Evolutionary conservation across 2,888 invertebrate species (phyloP).

Genomic region (Rhamphomyia laevipes): DNA sequence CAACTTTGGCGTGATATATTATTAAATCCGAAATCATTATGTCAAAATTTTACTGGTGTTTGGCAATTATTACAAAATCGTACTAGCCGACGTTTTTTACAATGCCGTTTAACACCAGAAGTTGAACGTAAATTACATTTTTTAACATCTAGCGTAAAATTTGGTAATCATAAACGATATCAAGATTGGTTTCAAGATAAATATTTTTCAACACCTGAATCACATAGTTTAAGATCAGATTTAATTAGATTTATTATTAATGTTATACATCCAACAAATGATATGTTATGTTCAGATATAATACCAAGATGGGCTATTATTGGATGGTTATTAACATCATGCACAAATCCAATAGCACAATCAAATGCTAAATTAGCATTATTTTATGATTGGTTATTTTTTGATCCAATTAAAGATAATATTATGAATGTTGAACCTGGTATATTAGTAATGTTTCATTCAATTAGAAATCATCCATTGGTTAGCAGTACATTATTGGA

Average conservation of each 20-base stretch:
- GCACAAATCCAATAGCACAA: conserved; percentile 51
- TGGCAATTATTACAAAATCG: conserved; percentile 47
- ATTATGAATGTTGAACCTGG: conserved; percentile 63
- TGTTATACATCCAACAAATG: conserved; percentile 57
- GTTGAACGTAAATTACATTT: conserved; percentile 55
- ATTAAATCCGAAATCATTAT: conserved; percentile 46
- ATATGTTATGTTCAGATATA: conserved; percentile 54
- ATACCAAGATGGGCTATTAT: conserved; percentile 60
- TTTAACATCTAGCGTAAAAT: conserved; percentile 46
- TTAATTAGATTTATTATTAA: conserved; percentile 57
- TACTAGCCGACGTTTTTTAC: conserved; percentile 48
- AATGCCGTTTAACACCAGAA: conserved; percentile 50
- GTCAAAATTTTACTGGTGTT: conserved; percentile 48
- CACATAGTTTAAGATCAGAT: conserved; percentile 54
- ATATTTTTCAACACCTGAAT: conserved; percentile 55
- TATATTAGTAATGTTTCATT: conserved; percentile 57
- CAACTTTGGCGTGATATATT: conserved; percentile 54
- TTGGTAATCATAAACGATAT: conserved; percentile 55
- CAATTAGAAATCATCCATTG: conserved; percentile 50
- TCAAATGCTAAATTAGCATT: conserved; percentile 55
- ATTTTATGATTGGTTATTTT: conserved; percentile 62
- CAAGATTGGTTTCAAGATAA: conserved; percentile 60
- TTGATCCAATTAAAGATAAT: conserved; percentile 51
- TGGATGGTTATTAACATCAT: conserved; percentile 56
- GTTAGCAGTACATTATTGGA: conserved; percentile 53